A percentile compares a stretch with the other conserved stretches of the same genome.
Evolutionary conservation across 2,113 vertebrate genomes (phyloP).

Genomic region (Madoqua kirkii): DNA sequence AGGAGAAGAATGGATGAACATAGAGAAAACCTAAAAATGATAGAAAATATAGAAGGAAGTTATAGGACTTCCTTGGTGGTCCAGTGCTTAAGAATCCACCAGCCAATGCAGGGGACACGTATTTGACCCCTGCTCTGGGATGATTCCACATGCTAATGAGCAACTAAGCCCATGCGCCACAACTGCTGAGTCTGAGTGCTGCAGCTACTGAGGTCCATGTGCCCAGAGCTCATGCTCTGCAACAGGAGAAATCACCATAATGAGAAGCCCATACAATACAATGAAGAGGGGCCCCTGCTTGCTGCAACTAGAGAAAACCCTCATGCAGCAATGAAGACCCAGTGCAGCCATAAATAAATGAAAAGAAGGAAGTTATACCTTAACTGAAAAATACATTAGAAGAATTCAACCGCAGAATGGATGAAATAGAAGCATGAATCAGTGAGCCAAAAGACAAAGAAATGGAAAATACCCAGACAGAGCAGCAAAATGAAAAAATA

Average conservation of each 20-base stretch:
- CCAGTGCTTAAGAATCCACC: not conserved
- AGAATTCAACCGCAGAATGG: not conserved
- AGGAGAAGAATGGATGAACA: not conserved
- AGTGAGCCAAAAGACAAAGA: not conserved
- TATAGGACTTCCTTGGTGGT: not conserved
- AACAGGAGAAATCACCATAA: not conserved
- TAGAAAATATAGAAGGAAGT: not conserved
- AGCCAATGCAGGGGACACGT: not conserved
- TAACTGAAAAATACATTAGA: not conserved
- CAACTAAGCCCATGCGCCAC: accelerated
- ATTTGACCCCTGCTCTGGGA: not conserved
- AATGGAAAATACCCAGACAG: not conserved
- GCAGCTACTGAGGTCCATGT: not conserved
- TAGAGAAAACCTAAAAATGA: not conserved
- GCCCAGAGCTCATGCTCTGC: not conserved
- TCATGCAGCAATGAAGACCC: not conserved
- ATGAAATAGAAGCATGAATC: not conserved
- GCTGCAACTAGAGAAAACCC: not conserved
- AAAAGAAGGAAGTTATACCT: not conserved
- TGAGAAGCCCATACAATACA: not conserved
- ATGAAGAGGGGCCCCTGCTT: not conserved
- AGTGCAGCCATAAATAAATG: not conserved
- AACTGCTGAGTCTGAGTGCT: not conserved
- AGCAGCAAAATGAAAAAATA: not conserved
- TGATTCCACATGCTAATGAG: not conserved